phyloP scores from a whole-genome alignment of 2,888 invertebrate genomes.

The Girardia tigrina region DNA sequence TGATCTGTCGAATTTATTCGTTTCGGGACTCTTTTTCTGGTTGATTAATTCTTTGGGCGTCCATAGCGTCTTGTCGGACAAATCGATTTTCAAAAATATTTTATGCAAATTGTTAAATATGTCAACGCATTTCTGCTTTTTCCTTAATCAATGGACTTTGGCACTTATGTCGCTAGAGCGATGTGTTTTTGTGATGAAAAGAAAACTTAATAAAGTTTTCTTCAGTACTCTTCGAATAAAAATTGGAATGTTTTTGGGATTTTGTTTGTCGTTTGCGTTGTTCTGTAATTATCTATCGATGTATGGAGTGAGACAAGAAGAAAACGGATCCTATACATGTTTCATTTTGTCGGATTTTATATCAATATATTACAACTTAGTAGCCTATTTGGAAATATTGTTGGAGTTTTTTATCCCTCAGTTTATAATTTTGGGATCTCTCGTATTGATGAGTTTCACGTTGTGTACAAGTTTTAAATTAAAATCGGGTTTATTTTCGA shows the following conservation, averaged over 20 bases:
- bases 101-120: conserved; percentile 4
- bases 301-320: not conserved
- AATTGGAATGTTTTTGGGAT: not conserved
- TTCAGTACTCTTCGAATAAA: not conserved
- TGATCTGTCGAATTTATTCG: conserved; percentile 2
- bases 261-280: conserved; percentile 16
- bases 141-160: conserved; percentile 16
- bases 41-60: not conserved
- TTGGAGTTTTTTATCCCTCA: not conserved
- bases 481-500: not conserved
- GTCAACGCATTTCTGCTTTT: not conserved
- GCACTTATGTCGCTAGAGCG: not conserved
- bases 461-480: not conserved
- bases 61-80: not conserved
- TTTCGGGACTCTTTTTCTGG: not conserved
- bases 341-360: not conserved
- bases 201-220: not conserved
- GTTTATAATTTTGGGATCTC: not conserved
- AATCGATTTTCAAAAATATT: not conserved
- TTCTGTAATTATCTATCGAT: conserved; percentile 2
- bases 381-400: not conserved
- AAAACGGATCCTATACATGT: not conserved
- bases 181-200: not conserved
- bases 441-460: not conserved
- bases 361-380: not conserved